Evolutionary conservation across 2,797 vertebrate genomes (phyloP).

Genomic region (Hydrolagus colliei): DNA sequence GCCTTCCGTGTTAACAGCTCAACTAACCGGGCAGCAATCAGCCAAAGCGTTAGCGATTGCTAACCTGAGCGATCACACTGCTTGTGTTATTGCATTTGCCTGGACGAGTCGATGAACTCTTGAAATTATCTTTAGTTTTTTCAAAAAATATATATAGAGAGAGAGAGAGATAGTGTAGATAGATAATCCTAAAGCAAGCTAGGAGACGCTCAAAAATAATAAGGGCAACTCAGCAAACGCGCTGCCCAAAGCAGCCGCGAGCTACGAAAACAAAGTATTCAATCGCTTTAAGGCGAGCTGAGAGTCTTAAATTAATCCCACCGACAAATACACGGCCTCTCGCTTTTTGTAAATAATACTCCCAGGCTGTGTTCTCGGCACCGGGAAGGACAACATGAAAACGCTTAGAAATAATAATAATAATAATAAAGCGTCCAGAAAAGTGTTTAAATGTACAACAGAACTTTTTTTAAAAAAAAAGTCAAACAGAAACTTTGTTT

Average conservation of each 20-base stretch:
- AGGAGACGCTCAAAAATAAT: neutral
- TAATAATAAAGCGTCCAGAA: constrained; percentile 22
- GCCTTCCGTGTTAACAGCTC: neutral
- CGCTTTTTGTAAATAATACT: constrained; percentile 13
- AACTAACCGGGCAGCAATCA: no score
- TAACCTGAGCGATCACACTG: no score
- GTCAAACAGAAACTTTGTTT: constrained; percentile 79
- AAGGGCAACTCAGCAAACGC: neutral
- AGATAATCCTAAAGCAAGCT: neutral
- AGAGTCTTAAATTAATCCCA: neutral
- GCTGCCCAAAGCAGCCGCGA: neutral
- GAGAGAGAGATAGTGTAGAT: neutral
- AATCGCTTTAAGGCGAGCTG: neutral
- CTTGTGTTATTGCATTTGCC: neutral
- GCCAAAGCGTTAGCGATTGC: neutral
- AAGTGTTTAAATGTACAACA: constrained; percentile 10
- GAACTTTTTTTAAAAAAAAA: constrained; percentile 39
- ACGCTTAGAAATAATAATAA: constrained; percentile 26
- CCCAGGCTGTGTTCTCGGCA: neutral
- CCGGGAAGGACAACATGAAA: neutral
- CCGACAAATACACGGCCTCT: neutral
- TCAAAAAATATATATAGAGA: no score
- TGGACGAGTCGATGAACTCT: neutral
- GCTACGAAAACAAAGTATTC: neutral
- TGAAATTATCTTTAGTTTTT: neutral